phyloP scores from a whole-genome alignment of 2,888 invertebrate genomes.

The Himalopsyche anomala region DNA sequence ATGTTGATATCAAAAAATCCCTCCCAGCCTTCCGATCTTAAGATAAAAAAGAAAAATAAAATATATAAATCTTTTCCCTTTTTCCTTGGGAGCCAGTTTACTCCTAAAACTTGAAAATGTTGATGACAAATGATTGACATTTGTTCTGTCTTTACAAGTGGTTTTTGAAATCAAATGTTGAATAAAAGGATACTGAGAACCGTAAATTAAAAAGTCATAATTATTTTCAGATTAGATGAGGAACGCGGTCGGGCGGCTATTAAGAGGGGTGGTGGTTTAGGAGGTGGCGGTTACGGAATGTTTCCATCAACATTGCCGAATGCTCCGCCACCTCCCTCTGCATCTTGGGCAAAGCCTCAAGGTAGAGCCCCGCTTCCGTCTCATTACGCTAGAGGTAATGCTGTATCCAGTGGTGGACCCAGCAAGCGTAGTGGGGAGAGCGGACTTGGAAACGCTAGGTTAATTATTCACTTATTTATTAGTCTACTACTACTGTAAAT shows the following conservation, averaged over 20 bases:
- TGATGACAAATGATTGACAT: too few relatives aligned
- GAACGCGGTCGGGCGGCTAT: constrained; percentile 76
- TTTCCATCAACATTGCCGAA: not conserved
- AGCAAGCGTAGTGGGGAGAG: not conserved
- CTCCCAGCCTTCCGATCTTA: too few relatives aligned
- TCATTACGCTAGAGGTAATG: constrained; percentile 3
- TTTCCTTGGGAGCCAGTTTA: too few relatives aligned
- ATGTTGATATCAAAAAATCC: too few relatives aligned
- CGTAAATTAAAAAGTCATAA: too few relatives aligned
- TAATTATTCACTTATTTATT: not conserved
- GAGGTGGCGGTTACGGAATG: constrained; percentile 1
- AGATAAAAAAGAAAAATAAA: too few relatives aligned
- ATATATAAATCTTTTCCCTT: too few relatives aligned
- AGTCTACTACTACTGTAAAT: too few relatives aligned
- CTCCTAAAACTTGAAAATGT: too few relatives aligned
- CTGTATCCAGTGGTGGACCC: not conserved
- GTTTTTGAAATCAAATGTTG: too few relatives aligned
- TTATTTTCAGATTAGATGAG: constrained; percentile 75
- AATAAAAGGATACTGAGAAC: too few relatives aligned
- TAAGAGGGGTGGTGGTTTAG: not conserved
- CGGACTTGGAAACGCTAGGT: not conserved
- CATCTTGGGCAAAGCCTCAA: constrained; percentile 3
- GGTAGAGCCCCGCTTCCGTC: constrained; percentile 46
- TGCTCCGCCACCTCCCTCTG: not conserved
- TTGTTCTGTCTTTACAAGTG: too few relatives aligned